Evolutionary conservation across 1,140 invertebrate species (phyloP).

Genomic region (Bombus balteatus): DNA sequence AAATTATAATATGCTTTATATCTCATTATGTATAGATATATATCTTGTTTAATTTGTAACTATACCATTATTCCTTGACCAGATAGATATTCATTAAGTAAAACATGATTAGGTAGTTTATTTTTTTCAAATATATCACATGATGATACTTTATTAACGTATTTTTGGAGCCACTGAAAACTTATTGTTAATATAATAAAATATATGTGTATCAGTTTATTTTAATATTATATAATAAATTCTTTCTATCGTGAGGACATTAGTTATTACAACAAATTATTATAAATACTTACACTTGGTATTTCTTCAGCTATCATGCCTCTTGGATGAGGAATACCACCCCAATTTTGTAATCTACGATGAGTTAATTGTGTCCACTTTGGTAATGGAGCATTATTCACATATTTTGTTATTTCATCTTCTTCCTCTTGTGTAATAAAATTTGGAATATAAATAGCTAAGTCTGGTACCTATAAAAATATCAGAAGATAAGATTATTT

Average conservation of each 20-base stretch:
- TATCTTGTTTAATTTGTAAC: background rate
- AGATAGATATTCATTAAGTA: slow-evolving; percentile 97
- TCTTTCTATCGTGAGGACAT: background rate
- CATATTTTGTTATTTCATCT: slow-evolving; percentile 86
- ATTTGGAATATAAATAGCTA: slow-evolving; percentile 94
- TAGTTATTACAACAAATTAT: slow-evolving; percentile 56
- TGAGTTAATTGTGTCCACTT: slow-evolving; percentile 98
- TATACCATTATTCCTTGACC: slow-evolving; percentile 95
- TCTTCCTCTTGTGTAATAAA: slow-evolving; percentile 95
- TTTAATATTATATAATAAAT: background rate
- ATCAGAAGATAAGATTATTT: background rate
- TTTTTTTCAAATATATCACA: slow-evolving; percentile 90
- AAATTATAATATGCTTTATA: slow-evolving; percentile 25
- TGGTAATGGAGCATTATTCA: slow-evolving; percentile 93
- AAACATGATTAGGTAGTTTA: slow-evolving; percentile 94
- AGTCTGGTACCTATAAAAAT: slow-evolving; percentile 85
- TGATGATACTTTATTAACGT: slow-evolving; percentile 88
- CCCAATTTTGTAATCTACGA: slow-evolving; percentile 97
- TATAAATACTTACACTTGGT: slow-evolving; percentile 84
- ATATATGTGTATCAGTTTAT: background rate
- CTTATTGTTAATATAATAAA: background rate
- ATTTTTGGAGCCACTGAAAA: slow-evolving; percentile 90
- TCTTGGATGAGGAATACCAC: slow-evolving; percentile 95
- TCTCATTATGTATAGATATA: background rate
- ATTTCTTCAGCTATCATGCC: slow-evolving; percentile 97